These are phyloP conservation scores for Heliconius nattereri DNA, from an alignment of 1,140 invertebrate species.

Conservation along the genomic window DNA sequence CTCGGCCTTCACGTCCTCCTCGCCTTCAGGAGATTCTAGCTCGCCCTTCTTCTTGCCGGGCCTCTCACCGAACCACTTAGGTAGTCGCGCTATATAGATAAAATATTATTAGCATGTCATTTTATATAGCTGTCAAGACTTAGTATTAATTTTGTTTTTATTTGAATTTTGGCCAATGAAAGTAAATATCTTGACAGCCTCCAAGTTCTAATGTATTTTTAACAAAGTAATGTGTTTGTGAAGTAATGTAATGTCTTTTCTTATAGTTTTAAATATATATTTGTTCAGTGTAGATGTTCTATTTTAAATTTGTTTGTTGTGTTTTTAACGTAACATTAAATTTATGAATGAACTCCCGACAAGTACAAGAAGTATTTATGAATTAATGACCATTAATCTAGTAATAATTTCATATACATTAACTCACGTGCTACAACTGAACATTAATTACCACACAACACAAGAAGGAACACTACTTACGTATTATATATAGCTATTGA, in stretches of 20 bases:
- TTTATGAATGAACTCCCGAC: neutral
- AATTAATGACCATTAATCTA: neutral
- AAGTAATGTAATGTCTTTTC: slow-evolving; percentile 39
- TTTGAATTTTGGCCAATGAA: neutral
- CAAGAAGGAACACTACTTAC: slow-evolving; percentile 26
- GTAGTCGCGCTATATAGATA: slow-evolving; percentile 87
- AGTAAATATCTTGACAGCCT: neutral
- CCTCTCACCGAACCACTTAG: slow-evolving; percentile 96
- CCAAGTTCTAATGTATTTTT: neutral
- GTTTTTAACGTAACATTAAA: neutral
- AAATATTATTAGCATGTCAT: neutral
- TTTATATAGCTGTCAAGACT: neutral
- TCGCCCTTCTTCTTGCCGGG: slow-evolving; percentile 95
- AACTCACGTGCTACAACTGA: slow-evolving; percentile 9
- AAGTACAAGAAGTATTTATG: neutral
- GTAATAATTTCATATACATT: neutral
- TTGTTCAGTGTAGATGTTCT: slow-evolving; percentile 9
- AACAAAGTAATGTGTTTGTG: neutral
- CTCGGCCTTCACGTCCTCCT: slow-evolving; percentile 90
- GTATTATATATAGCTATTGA: neutral
- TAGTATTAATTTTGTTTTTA: neutral
- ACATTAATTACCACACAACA: slow-evolving; percentile 26
- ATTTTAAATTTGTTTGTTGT: neutral
- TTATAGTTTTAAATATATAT: too few relatives aligned
- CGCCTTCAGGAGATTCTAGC: slow-evolving; percentile 92